Percentiles rank a stretch among this genome's conserved stretches.
Evolutionary conservation across 1,140 invertebrate genomes (phyloP).

Genomic region (Sminthurides bifidus): DNA sequence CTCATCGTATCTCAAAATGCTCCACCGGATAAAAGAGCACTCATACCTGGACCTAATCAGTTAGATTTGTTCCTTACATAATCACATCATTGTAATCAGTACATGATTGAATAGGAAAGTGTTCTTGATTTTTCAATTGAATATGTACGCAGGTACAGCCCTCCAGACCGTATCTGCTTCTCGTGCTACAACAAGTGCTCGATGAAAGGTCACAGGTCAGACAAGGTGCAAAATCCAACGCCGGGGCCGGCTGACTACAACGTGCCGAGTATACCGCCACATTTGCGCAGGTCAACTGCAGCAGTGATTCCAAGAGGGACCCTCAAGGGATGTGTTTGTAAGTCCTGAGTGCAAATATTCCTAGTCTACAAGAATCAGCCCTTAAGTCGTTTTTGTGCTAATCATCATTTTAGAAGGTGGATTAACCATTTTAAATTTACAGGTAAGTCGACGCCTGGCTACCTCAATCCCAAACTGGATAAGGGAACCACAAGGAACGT

Average conservation of each 20-base stretch:
- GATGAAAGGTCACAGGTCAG: background rate
- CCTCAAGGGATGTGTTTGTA: no score
- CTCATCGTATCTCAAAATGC: background rate
- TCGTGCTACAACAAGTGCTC: background rate
- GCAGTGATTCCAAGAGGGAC: background rate
- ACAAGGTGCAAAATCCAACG: background rate
- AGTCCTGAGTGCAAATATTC: no score
- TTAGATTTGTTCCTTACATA: background rate
- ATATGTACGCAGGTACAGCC: background rate
- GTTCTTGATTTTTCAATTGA: background rate
- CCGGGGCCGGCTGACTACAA: conserved; percentile 2
- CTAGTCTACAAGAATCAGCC: no score
- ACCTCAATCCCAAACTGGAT: background rate
- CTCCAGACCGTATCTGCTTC: background rate
- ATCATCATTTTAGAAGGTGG: no score
- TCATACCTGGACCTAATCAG: background rate
- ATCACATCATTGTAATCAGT: no score
- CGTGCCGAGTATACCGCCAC: background rate
- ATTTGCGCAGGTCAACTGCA: background rate
- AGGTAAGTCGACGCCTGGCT: no score
- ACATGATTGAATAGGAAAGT: no score
- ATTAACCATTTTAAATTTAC: no score
- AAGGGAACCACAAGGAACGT: background rate
- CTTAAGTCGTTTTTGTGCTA: no score
- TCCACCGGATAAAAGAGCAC: background rate